Evolutionary conservation across 2,888 invertebrate species (phyloP), one percentile per base, ranked within the genome.

Genomic region (Colletes collaris): DNA sequence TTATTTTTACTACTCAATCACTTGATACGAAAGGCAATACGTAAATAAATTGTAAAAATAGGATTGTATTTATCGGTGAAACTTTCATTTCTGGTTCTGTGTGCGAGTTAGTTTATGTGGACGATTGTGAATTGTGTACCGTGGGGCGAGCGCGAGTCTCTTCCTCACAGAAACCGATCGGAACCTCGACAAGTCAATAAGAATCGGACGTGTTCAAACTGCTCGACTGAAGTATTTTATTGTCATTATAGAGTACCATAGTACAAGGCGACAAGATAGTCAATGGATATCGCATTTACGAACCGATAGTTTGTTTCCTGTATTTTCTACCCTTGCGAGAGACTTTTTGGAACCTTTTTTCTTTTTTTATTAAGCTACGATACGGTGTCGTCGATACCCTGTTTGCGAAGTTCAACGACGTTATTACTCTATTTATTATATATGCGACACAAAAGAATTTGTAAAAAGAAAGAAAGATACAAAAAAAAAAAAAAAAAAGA

Each of bases 11-110:
- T 79, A 67, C 80, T 74, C 67, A 56, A 74, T 79, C 63, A 72
- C 63, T 76, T 76, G 74, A 76, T 60, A 70, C 62, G 63, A 60
- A 70, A 65, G 77, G 79, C 67, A 72, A 76, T 81, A 69, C 82
- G 72, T 82, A 82, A 79, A 84, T 79, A 75, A 84, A 84, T 82
- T 79, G 75, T 79, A 84, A 82, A 84, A 65, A 77, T 84, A 82
- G 72, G 79, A 77, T 70, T 76, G 59, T 81, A 69, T 64, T 64
- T 63, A 81, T 76, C 74, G 76, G 66, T 81, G 58, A 74, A 66
- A 69, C 55, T 67, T 52, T 62, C 56, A 71, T 55, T 70, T 62
- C 59, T 70, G 63, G 44, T 72, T 76, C 40, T 60, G 72, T 76
- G 68, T 64, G 68, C 68, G 56, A 62, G 64, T 76, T 71, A 62